These are phyloP conservation scores for Epinephelus malabaricus DNA, from an alignment of 2,797 vertebrate genomes.

Conservation along the genomic window DNA sequence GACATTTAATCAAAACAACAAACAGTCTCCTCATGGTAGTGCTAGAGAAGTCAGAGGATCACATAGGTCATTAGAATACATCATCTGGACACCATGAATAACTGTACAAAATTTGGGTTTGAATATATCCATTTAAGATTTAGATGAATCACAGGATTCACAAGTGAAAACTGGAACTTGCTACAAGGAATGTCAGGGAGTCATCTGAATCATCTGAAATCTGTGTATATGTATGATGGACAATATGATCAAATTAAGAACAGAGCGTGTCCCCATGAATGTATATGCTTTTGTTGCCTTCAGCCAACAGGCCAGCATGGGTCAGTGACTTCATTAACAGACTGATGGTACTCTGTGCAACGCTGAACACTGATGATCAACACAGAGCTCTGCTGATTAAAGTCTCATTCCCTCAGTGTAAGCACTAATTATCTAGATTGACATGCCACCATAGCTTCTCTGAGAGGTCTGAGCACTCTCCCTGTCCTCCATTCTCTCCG, in stretches of 20 bases:
- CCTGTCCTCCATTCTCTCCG: constrained; percentile 38
- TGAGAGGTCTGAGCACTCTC: constrained; percentile 30
- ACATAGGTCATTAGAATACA: neutral
- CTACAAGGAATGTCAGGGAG: neutral
- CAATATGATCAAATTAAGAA: constrained; percentile 4
- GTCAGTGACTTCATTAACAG: constrained; percentile 75
- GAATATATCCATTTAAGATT: neutral
- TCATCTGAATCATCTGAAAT: neutral
- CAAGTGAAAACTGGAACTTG: neutral
- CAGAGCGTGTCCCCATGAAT: neutral
- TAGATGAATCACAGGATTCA: neutral
- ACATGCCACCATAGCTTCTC: constrained; percentile 55
- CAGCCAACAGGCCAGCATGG: constrained; percentile 45
- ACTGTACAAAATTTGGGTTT: neutral
- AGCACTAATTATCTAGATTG: constrained; percentile 73
- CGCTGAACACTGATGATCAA: constrained; percentile 66
- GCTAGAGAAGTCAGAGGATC: neutral
- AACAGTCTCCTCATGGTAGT: too few relatives aligned
- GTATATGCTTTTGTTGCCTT: constrained; percentile 29
- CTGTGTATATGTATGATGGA: neutral
- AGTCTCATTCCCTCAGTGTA: constrained; percentile 67
- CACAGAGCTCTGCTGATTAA: constrained; percentile 73
- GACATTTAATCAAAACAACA: neutral
- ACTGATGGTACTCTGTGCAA: constrained; percentile 62
- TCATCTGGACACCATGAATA: neutral